Evolutionary conservation across 1,140 invertebrate species (phyloP).

Genomic region (honey bee (Apis mellifera)): Amel_HAv3.1 CM009937.2:9998501-9999000

Average conservation of each 20-base stretch:
- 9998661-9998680: conserved; percentile 53
- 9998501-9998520: conserved; percentile 45
- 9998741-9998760: conserved; percentile 61
- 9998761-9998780: conserved; percentile 28
- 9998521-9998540: conserved; percentile 53
- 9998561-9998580: neutral
- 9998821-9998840: conserved; percentile 33
- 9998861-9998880: neutral
- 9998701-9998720: conserved; percentile 62
- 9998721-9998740: conserved; percentile 62
- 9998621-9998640: neutral
- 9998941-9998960: conserved; percentile 28
- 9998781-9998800: neutral
- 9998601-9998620: neutral
- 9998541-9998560: conserved; percentile 60
- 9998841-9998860: conserved; percentile 1
- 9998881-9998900: conserved; percentile 11
- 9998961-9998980: conserved; percentile 39
- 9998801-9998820: neutral
- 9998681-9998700: conserved; percentile 59
- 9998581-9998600: neutral
- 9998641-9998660: conserved; percentile 41
- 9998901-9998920: neutral
- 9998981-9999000: conserved; percentile 65
- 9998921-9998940: conserved; percentile 32